Evolutionary conservation across 2,888 invertebrate species (phyloP).

Genomic region (Melangyna quadrimaculata): DNA sequence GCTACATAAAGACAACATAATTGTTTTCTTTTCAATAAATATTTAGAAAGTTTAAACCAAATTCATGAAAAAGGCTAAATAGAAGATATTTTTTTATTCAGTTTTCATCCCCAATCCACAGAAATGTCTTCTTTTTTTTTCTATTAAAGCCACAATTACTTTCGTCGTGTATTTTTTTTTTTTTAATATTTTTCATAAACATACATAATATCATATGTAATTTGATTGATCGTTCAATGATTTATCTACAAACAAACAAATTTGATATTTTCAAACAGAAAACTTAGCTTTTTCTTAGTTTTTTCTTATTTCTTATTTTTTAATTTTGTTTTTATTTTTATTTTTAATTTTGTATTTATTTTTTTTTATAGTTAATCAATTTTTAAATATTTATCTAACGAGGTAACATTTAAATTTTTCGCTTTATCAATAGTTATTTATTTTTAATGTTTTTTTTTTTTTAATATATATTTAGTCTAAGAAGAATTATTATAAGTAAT

Average conservation of each 20-base stretch:
- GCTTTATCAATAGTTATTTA: conserved; percentile 62
- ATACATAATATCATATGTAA: conserved; percentile 22
- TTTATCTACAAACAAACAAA: conserved; percentile 46
- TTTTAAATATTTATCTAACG: conserved; percentile 75
- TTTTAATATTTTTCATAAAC: conserved; percentile 17
- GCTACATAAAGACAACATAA: not conserved
- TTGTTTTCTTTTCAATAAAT: not conserved
- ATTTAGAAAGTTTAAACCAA: not conserved
- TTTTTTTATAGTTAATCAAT: too few relatives aligned
- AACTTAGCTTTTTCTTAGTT: not conserved
- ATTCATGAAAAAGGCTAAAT: not conserved
- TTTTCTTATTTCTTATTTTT: conserved; percentile 4
- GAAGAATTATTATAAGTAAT: conserved; percentile 53
- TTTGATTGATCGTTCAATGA: conserved; percentile 46
- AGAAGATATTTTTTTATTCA: not conserved
- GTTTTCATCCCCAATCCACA: not conserved
- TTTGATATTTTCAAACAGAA: not conserved
- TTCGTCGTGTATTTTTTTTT: conserved; percentile 8
- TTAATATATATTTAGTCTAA: conserved; percentile 60
- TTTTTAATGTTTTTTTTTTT: conserved; percentile 49
- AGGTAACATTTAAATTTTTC: conserved; percentile 77
- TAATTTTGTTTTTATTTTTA: not conserved
- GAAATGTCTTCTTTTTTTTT: not conserved
- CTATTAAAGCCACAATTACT: conserved; percentile 64
- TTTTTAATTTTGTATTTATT: conserved; percentile 19